A percentile compares a stretch with the other conserved stretches of the same genome.
Conservation (phyloP, 2,797 vertebrate genomes). For the Naso thynnoides region DNA sequence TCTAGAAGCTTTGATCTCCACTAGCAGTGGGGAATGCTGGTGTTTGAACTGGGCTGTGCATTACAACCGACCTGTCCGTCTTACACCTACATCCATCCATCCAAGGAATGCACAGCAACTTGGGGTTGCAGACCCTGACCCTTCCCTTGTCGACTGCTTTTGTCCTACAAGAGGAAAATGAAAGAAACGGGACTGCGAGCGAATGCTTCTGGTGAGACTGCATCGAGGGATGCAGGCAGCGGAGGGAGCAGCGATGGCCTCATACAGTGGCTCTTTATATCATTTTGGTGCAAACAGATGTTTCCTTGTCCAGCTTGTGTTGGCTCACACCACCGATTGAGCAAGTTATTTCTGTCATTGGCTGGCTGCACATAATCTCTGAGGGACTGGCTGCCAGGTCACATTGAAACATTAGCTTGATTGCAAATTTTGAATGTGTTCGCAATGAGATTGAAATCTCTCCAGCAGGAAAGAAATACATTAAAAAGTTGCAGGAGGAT, state of each 20-base stretch:
- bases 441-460: conserved; percentile 32
- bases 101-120: conserved; percentile 31
- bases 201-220: background rate
- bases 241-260: conserved; percentile 26
- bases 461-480: conserved; percentile 26
- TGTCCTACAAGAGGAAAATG: conserved; percentile 5
- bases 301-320: conserved; percentile 47
- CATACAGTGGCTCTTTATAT: conserved; percentile 54
- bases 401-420: conserved; percentile 61
- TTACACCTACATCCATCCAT: conserved; percentile 60
- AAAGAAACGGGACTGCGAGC: background rate
- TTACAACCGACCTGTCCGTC: conserved; percentile 30
- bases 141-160: background rate
- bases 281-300: conserved; percentile 43
- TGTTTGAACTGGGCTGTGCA: conserved; percentile 37
- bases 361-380: conserved; percentile 45
- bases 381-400: conserved; percentile 34
- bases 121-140: conserved; percentile 1
- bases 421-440: conserved; percentile 43
- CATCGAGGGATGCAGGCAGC: conserved; percentile 8
- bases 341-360: conserved; percentile 68
- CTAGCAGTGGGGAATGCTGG: background rate
- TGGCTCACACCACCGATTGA: conserved; percentile 54
- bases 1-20: conserved; percentile 40
- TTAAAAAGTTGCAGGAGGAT: conserved; percentile 41